Percentiles rank a stretch among this genome's conserved stretches.
These are phyloP conservation scores for Sapayoa aenigma DNA, from an alignment of 2,113 vertebrate genomes.

Conservation along the genomic window DNA sequence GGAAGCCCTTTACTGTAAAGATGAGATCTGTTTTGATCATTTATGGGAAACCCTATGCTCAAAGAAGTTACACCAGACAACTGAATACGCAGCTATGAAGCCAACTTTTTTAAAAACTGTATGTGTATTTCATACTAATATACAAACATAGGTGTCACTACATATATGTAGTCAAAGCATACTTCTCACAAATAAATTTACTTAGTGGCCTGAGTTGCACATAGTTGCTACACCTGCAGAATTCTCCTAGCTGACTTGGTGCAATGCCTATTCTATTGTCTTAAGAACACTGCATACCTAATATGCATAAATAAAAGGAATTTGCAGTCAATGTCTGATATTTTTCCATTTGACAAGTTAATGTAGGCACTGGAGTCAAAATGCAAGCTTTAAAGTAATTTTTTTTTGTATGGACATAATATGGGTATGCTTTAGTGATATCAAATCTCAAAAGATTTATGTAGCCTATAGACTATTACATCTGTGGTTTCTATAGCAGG, in stretches of 20 bases:
- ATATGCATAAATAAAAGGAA: not conserved
- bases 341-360: not conserved
- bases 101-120: not conserved
- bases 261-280: not conserved
- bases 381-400: not conserved
- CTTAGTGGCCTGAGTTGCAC: not conserved
- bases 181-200: not conserved
- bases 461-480: not conserved
- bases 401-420: accelerated
- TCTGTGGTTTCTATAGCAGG: not conserved
- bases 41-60: not conserved
- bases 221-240: not conserved
- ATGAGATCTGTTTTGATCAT: not conserved
- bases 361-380: not conserved
- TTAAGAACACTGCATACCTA: not conserved
- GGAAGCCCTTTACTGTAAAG: not conserved
- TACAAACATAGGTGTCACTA: not conserved
- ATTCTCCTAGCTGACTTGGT: not conserved
- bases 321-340: not conserved
- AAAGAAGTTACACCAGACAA: not conserved
- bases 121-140: not conserved
- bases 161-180: not conserved
- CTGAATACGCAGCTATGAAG: not conserved
- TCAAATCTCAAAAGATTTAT: not conserved
- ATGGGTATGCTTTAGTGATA: not conserved